Conservation (phyloP, 2,888 invertebrate genomes). For the Hypolimnas misippus region DNA sequence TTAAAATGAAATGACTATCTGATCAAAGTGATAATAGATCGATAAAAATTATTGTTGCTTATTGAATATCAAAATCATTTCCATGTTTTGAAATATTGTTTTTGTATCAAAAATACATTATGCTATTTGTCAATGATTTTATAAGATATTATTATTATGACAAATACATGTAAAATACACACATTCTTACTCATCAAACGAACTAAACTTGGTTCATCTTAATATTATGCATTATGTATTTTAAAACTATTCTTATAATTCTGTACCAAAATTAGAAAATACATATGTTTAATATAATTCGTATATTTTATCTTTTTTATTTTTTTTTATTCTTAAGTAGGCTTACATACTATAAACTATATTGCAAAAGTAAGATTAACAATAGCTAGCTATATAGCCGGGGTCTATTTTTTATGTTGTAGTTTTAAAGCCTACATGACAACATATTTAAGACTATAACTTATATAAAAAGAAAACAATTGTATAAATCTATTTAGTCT, state of each 20-base stretch:
- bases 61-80: no score
- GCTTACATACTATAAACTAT: background rate
- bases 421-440: background rate
- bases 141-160: background rate
- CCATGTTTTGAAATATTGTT: no score
- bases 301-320: background rate
- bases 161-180: background rate
- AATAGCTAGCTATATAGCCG: background rate
- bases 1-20: no score
- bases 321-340: background rate
- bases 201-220: background rate
- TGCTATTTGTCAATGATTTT: background rate
- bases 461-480: background rate
- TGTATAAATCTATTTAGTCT: conserved; percentile 4
- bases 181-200: background rate
- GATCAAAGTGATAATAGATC: no score
- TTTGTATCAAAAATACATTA: background rate
- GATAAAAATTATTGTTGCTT: no score
- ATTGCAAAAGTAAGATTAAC: background rate
- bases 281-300: background rate
- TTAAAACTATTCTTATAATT: background rate
- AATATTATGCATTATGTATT: background rate
- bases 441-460: background rate
- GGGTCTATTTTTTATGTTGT: background rate
- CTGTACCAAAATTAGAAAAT: background rate